Conservation (phyloP, 2,113 vertebrate species). For the Australoheros scitulus region DNA sequence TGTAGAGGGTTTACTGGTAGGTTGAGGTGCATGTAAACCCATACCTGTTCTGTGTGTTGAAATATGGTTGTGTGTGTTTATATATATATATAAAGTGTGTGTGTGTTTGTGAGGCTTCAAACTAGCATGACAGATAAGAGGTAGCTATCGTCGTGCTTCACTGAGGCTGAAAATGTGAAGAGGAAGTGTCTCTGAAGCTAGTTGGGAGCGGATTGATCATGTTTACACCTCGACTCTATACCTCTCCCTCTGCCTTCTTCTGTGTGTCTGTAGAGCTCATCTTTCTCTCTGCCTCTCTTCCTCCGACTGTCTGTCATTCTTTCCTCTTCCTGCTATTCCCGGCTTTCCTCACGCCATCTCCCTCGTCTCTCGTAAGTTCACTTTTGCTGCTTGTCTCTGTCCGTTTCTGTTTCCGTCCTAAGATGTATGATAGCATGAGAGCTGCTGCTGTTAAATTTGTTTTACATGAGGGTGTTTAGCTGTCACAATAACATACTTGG, state of each 20-base stretch:
- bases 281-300: conserved; percentile 24
- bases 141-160: conserved; percentile 70
- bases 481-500: background rate
- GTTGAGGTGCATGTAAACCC: background rate
- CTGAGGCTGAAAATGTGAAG: conserved; percentile 74
- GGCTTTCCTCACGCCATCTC: conserved; percentile 28
- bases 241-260: conserved; percentile 29
- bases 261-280: conserved; percentile 47
- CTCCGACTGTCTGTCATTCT: conserved; percentile 43
- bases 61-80: conserved; percentile 26
- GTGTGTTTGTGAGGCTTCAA: conserved; percentile 41
- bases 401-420: background rate
- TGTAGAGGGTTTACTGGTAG: conserved; percentile 47
- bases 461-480: conserved; percentile 10
- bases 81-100: background rate
- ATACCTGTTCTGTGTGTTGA: conserved; percentile 21
- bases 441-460: conserved; percentile 20
- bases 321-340: conserved; percentile 9
- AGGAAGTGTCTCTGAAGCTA: conserved; percentile 70
- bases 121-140: conserved; percentile 71
- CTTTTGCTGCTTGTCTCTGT: conserved; percentile 11
- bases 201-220: conserved; percentile 76
- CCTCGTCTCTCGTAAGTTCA: conserved; percentile 21
- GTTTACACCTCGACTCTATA: conserved; percentile 69
- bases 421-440: conserved; percentile 10